Evolutionary conservation across 2,888 invertebrate genomes (phyloP).

Genomic region (Cotesia congregata): DNA sequence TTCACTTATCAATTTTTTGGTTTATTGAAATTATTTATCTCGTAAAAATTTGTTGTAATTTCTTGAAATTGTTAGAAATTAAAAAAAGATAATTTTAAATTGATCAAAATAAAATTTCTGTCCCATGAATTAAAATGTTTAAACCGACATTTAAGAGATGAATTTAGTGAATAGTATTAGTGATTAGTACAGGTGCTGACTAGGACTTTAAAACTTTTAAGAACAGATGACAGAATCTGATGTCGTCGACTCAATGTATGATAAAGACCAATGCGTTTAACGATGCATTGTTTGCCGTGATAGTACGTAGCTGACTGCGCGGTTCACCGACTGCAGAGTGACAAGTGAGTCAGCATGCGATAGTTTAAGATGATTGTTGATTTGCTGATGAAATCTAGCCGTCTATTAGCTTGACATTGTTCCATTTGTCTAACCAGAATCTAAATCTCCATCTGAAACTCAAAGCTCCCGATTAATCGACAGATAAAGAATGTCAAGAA

Average conservation of each 20-base stretch:
- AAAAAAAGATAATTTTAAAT: neutral
- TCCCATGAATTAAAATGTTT: neutral
- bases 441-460: neutral
- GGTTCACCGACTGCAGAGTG: conserved; percentile 26
- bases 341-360: conserved; percentile 23
- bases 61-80: too few relatives aligned
- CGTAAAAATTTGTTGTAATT: too few relatives aligned
- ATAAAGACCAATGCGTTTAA: conserved; percentile 49
- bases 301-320: conserved; percentile 46
- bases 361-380: conserved; percentile 5
- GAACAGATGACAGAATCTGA: conserved; percentile 33
- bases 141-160: conserved; percentile 8
- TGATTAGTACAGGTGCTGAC: conserved; percentile 34
- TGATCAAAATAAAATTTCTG: neutral
- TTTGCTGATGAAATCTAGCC: conserved; percentile 4
- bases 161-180: conserved; percentile 19
- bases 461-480: neutral
- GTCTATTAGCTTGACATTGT: neutral
- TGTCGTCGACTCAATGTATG: conserved; percentile 17
- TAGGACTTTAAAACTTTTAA: conserved; percentile 33
- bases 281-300: conserved; percentile 54
- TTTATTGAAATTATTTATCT: too few relatives aligned
- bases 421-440: neutral
- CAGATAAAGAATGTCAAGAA: neutral
- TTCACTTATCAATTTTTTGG: too few relatives aligned